Conservation (phyloP, 1,140 invertebrate genomes). For the Drosophila quadrilineata region DNA sequence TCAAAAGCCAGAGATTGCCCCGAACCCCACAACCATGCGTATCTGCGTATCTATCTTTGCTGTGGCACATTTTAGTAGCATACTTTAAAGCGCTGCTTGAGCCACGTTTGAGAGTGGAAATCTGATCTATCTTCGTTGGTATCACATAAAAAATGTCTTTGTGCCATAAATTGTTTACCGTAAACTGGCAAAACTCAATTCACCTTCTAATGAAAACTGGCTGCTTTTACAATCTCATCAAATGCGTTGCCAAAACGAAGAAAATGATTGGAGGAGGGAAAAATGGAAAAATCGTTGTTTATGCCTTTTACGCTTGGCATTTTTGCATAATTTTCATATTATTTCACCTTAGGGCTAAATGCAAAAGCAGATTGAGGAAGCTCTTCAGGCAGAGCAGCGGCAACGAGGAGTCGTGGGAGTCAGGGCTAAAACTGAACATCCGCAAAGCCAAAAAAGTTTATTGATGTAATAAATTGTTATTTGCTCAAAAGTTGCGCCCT, state of each 20-base stretch:
- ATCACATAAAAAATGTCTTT: slow-evolving; percentile 1
- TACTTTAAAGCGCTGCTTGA: slow-evolving; percentile 18
- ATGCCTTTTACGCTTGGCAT: slow-evolving; percentile 19
- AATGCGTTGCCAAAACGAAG: slow-evolving; percentile 34
- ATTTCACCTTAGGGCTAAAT: slow-evolving; percentile 61
- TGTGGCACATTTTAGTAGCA: slow-evolving; percentile 9
- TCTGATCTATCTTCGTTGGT: slow-evolving; percentile 4
- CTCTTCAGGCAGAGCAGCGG: not conserved
- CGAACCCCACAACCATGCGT: not conserved
- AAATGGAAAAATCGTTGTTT: slow-evolving; percentile 45
- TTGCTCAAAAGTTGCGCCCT: slow-evolving; percentile 52
- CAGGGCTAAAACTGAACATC: not conserved
- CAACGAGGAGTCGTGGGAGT: not conserved
- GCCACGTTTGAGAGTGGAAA: slow-evolving; percentile 11
- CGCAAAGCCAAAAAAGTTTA: slow-evolving; percentile 45
- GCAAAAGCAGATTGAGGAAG: not conserved
- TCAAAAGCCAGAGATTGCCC: slow-evolving; percentile 37
- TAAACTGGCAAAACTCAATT: slow-evolving; percentile 24
- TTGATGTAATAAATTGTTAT: slow-evolving; percentile 71
- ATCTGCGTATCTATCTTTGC: slow-evolving; percentile 7
- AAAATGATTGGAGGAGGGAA: too few species aligned
- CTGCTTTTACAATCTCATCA: slow-evolving; percentile 58
- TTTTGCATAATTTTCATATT: slow-evolving; percentile 66
- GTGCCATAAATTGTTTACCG: not conserved
- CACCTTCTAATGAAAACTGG: slow-evolving; percentile 60